Conservation (phyloP, 2,113 vertebrate species). For the Vidua macroura region DNA sequence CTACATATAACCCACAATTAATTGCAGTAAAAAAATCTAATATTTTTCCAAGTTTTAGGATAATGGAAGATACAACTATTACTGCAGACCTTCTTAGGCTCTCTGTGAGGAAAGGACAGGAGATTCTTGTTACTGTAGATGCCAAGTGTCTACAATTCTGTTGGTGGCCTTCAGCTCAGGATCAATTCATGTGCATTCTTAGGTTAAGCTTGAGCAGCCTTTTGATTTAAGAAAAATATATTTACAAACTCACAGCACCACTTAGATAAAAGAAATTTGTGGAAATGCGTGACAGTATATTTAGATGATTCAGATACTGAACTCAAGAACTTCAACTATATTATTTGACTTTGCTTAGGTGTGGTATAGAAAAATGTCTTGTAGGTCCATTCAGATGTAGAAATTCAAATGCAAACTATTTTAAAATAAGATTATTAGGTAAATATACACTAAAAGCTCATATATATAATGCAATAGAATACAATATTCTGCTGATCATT, state of each 20-base stretch:
- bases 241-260: not conserved
- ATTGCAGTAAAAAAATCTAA: not conserved
- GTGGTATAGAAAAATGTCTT: not conserved
- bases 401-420: not conserved
- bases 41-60: not conserved
- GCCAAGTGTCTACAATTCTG: fast-evolving
- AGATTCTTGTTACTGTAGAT: not conserved
- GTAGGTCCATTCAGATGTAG: not conserved
- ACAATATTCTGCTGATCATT: not conserved
- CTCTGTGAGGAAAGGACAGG: not conserved
- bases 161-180: not conserved
- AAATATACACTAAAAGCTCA: not conserved
- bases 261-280: not conserved
- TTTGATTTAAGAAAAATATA: not conserved
- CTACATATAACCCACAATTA: not conserved
- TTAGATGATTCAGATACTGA: not conserved
- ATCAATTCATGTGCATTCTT: not conserved
- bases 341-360: not conserved
- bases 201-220: not conserved
- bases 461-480: not conserved
- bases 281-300: not conserved
- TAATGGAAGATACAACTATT: fast-evolving
- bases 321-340: not conserved
- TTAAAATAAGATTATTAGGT: not conserved
- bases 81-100: not conserved